Conservation (phyloP, 2,113 vertebrate species). For the Phoenicopterus ruber region DNA sequence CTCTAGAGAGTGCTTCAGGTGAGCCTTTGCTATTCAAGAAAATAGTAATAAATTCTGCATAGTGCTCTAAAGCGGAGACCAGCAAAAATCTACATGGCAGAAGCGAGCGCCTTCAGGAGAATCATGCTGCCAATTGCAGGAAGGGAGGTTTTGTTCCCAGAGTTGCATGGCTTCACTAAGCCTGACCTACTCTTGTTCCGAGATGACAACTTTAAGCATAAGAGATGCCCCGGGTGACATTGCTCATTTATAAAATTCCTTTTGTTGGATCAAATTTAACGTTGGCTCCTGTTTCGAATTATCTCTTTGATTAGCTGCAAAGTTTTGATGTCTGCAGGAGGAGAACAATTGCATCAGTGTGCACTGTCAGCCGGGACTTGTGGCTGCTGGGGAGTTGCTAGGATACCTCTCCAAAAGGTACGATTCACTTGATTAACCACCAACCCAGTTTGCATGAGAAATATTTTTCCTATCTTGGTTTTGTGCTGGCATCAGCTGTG, state of each 20-base stretch:
- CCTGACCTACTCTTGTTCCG: neutral
- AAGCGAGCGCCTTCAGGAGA: neutral
- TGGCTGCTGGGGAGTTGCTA: conserved; percentile 71
- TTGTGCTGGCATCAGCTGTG: conserved; percentile 8
- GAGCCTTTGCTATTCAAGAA: neutral
- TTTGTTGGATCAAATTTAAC: conserved; percentile 52
- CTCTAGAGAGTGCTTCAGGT: neutral
- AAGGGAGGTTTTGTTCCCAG: neutral
- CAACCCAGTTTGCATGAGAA: conserved; percentile 59
- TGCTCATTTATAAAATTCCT: conserved; percentile 21
- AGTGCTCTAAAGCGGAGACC: neutral
- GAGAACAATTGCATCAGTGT: conserved; percentile 61
- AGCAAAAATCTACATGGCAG: accelerated
- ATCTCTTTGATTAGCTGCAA: conserved; percentile 66
- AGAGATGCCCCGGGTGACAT: neutral
- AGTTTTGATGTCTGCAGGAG: conserved; percentile 67
- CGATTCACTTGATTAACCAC: conserved; percentile 68
- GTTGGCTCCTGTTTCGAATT: conserved; percentile 52
- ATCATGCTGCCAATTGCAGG: neutral
- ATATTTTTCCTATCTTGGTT: conserved; percentile 39
- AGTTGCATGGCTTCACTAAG: neutral
- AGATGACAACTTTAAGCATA: neutral
- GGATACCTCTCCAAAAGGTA: conserved; percentile 71
- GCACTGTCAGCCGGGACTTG: conserved; percentile 48
- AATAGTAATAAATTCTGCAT: neutral